Conservation (phyloP, 2,888 invertebrate genomes). For the Halictus quadricinctus region DNA sequence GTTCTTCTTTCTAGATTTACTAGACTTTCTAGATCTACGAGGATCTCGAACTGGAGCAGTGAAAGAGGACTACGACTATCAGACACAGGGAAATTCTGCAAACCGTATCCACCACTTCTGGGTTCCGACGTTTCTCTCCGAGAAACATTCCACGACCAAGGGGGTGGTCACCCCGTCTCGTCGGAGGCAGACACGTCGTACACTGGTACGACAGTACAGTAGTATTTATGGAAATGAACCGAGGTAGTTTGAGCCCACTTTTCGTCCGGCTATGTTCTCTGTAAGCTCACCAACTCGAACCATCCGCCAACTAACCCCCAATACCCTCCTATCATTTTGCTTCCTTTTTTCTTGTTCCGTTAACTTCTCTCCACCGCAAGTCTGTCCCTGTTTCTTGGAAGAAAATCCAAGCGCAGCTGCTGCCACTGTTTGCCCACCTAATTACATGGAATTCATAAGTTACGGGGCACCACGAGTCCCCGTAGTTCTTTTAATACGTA, state of each 20-base stretch:
- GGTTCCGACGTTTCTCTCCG: slow-evolving; percentile 29
- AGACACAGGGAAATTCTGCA: slow-evolving; percentile 37
- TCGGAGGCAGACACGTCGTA: slow-evolving; percentile 65
- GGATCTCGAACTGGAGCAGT: neutral
- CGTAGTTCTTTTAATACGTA: slow-evolving; percentile 62
- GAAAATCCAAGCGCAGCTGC: slow-evolving; percentile 63
- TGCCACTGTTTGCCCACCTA: slow-evolving; percentile 77
- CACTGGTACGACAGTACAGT: slow-evolving; percentile 67
- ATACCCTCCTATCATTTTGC: slow-evolving; percentile 45
- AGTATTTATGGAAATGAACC: slow-evolving; percentile 80
- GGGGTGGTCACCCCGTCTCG: slow-evolving; percentile 49
- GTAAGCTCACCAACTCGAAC: slow-evolving; percentile 26
- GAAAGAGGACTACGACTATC: slow-evolving; percentile 34
- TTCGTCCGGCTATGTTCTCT: slow-evolving; percentile 47
- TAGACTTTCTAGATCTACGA: neutral
- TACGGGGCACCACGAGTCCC: slow-evolving; percentile 61
- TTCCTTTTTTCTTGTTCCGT: slow-evolving; percentile 43
- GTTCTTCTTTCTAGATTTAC: slow-evolving; percentile 1
- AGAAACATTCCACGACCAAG: slow-evolving; percentile 8
- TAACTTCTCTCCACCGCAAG: slow-evolving; percentile 19
- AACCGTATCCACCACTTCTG: slow-evolving; percentile 4
- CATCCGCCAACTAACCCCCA: slow-evolving; percentile 24
- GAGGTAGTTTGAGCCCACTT: slow-evolving; percentile 75
- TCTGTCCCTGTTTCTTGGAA: slow-evolving; percentile 39
- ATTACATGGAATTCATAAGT: slow-evolving; percentile 79